Base-by-base conservation (phyloP, 2,888 invertebrate genomes). In the Acanthococcus lagerstroemiae region DNA sequence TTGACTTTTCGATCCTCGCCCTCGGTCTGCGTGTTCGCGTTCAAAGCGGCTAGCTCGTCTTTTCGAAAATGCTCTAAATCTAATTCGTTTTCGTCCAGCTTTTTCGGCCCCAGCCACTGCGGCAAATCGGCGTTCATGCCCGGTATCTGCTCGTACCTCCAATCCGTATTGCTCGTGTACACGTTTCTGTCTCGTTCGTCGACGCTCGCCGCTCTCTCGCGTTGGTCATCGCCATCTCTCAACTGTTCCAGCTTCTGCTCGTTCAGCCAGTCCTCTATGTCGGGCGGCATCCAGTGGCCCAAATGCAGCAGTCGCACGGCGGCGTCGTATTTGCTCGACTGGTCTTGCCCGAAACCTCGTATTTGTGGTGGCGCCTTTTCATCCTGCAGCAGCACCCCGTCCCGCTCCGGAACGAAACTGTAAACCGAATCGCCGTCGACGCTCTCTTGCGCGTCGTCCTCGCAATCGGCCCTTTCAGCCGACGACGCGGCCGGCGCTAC, bases 351-450 rank as follows among this genome's bases (percentile, higher is more conserved):
- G 25, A 50, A 63, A 30, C 63, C 63, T 22, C 63, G 63, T 15
- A 52, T 15, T 3, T 54, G 52, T 19, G 63, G 63, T 12, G 63
- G 24, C n/a, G 63, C 52, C 44, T 63, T 63, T 26, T 19, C 50
- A 30, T 63, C 63, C 19, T 63, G 63, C 30, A 63, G 30, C 2
- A 63, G 21, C 17, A 63, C 52, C 12, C 30, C 37, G 12, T 63
- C 63, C 4, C 63, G 63, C 54, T 63, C 63, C n/a, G 63, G 63
- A 0, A 52, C 54, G n/a, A 54, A 63, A 25, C 63, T 63, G 44
- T 54, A 54, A 1, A 63, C 63, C 4, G 63, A 63, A 7, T 50
- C 63, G 27, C 22, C 24, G 22, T 52, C 52, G 5, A 24, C 22
- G 12, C 21, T 3, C 3, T 52, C 22, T 15, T 21, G 37, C 7